Base-by-base conservation (phyloP, 2,113 vertebrate genomes). In the Lophura nycthemera region DNA sequence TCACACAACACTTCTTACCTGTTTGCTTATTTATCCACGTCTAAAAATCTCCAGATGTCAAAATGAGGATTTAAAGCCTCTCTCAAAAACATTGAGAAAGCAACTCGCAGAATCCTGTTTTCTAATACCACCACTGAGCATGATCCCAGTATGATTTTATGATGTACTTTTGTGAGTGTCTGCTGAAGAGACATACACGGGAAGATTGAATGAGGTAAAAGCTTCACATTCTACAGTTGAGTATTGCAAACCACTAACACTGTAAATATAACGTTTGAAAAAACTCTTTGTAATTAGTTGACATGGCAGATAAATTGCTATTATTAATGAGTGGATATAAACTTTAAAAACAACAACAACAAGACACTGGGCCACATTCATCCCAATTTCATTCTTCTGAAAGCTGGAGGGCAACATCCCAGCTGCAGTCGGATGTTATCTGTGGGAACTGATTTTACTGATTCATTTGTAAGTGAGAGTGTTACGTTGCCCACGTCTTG, bases 401-500 rank as follows among this genome's bases (percentile, higher is more conserved):
- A 77, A 65, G 22, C 66, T 89, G 78, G 34, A 76, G 42, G 85
- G 56, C 82, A 60, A 70, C 75, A 60, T 67, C 52, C 50, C 87
- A 60, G 50, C 43, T 32, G 60, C 21, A 24, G 14, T 86, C 57
- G 65, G 73, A 74, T 69, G 54, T 77, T 86, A 86, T 67, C 93
- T 60, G 59, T 16, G 61, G 27, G 56, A 74, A 38, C 76, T 66
- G 75, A 79, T 2, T 47, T 69, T 47, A 25, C 21, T 67, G 22
- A 15, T 65, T 18, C 30, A 30, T 29, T 30, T 42, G 19, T 18
- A 20, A 29, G 20, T 59, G 74, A 86, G 83, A 86, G 81, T 85
- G 88, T 69, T 95, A 80, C 50, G 18, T 93, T 95, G 83, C 74
- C 56, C 83, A 69, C 60, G 86, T 96, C 77, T 92, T 97, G 91